phyloP scores from a whole-genome alignment of 2,113 vertebrate species.

The Ictidomys tridecemlineatus region DNA sequence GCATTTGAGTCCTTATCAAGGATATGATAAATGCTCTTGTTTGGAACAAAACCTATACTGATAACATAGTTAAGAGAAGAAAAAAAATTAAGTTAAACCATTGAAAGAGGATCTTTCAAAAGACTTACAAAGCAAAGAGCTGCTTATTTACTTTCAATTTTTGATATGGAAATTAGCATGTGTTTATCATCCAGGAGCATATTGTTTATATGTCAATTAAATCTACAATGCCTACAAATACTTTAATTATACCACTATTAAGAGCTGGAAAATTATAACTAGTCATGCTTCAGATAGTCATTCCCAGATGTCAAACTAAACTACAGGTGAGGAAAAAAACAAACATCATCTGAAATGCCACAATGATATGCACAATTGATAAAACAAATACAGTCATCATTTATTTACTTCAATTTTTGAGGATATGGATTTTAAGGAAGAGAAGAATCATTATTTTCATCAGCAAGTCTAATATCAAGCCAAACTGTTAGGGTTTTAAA shows the following conservation, averaged over 20 bases:
- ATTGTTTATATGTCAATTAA: constrained; percentile 76
- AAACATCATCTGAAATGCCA: constrained; percentile 40
- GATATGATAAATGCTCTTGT: constrained; percentile 59
- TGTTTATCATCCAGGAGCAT: constrained; percentile 72
- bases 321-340: constrained; percentile 70
- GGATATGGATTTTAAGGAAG: background rate
- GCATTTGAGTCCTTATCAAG: constrained; percentile 11
- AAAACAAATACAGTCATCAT: constrained; percentile 23
- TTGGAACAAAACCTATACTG: constrained; percentile 27
- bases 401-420: constrained; percentile 45
- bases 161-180: constrained; percentile 71
- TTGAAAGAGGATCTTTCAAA: constrained; percentile 48
- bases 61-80: constrained; percentile 57
- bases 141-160: constrained; percentile 62
- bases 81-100: constrained; percentile 41
- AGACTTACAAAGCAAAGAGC: constrained; percentile 39
- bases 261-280: constrained; percentile 73
- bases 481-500: constrained; percentile 28
- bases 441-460: background rate
- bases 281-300: constrained; percentile 60
- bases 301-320: constrained; percentile 72
- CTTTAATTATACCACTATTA: constrained; percentile 73
- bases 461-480: background rate
- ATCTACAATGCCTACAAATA: constrained; percentile 69
- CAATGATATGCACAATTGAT: background rate